A percentile compares a stretch with the other conserved stretches of the same genome.
These are phyloP conservation scores for Drosophila gunungcola DNA, from an alignment of 1,140 invertebrate species.

Conservation along the genomic window DNA sequence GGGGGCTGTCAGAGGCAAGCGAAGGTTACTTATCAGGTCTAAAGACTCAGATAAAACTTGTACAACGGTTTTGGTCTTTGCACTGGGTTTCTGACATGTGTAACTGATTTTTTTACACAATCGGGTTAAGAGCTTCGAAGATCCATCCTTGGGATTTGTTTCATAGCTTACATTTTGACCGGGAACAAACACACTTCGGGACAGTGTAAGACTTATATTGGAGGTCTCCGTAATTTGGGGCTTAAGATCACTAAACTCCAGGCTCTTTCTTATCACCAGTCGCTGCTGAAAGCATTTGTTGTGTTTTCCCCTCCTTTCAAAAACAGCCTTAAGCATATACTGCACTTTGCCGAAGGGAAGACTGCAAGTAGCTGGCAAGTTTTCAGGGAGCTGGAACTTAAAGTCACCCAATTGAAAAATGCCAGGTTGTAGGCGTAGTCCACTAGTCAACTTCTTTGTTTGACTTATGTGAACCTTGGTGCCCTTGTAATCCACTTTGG, in stretches of 20 bases:
- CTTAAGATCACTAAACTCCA: constrained; percentile 39
- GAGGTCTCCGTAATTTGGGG: constrained; percentile 13
- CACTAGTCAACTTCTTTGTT: constrained; percentile 19
- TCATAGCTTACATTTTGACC: constrained; percentile 55
- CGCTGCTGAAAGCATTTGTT: constrained; percentile 58
- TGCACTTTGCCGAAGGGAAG: constrained; percentile 41
- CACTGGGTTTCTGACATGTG: constrained; percentile 20
- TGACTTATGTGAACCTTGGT: constrained; percentile 33
- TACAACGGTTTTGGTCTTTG: constrained; percentile 37
- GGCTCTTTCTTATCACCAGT: constrained; percentile 41
- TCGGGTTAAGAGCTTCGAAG: constrained; percentile 5
- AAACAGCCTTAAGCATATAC: constrained; percentile 38
- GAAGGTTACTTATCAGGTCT: constrained; percentile 17
- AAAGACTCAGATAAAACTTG: constrained; percentile 30
- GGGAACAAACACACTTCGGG: constrained; percentile 64
- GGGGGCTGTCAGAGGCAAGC: constrained; percentile 50
- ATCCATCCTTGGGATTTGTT: constrained; percentile 8
- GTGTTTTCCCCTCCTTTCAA: constrained; percentile 50
- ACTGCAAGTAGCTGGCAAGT: constrained; percentile 58
- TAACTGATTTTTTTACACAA: constrained; percentile 52
- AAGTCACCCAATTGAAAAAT: constrained; percentile 24
- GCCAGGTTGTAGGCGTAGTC: constrained; percentile 20
- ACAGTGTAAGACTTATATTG: constrained; percentile 21
- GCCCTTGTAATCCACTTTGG: constrained; percentile 24
- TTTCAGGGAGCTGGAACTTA: constrained; percentile 41